Evolutionary conservation across 2,113 vertebrate species (phyloP), one percentile per base, ranked within the genome.

Genomic region (Poicephalus meyeri): DNA sequence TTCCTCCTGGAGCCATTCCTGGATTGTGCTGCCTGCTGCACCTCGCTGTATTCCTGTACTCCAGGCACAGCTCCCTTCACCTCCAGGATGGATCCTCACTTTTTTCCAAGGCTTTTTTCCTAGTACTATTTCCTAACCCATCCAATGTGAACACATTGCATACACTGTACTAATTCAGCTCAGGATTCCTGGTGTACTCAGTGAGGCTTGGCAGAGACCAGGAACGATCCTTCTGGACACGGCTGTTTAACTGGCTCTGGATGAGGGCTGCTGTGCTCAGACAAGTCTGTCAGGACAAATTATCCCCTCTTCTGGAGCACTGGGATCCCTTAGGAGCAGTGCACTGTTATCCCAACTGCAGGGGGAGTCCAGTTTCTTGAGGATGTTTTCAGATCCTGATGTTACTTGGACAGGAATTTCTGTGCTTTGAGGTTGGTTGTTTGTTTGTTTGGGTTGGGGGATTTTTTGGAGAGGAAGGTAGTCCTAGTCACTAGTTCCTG

Each of bases 21-120:
- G 61, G 63, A 9, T 35, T 2, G 0, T 11, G 0, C 18, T 18
- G 33, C n/a, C 44, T 35, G 41, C 63, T 69, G 41, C 44, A 11
- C 10, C 11, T 4, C 2, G 1, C 18, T 70, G 71, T 35, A 0
- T 63, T 33, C 19, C 9, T 7, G 15, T 4, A 2, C 49, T 49
- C 74, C 52, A 66, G 19, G 2, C 17, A 10, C 61, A 35, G 46
- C n/a, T n/a, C 61, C 25, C 41, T 61, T 35, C 18, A 9, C 13
- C 53, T 20, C 3, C 16, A 10, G 18, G 19, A 13, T 9, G 3
- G 10, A 0, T 26, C 12, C 82, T 53, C 23, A 68, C 39, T 8
- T 1, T 46, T 74, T 66, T 6, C 44, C 14, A 26, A 35, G 29
- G 9, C 5, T 14, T 37, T 35, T 53, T 21, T 12, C 10, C 20